Evolutionary conservation across 2,797 vertebrate species (phyloP).

Genomic region (Psittacula echo): DNA sequence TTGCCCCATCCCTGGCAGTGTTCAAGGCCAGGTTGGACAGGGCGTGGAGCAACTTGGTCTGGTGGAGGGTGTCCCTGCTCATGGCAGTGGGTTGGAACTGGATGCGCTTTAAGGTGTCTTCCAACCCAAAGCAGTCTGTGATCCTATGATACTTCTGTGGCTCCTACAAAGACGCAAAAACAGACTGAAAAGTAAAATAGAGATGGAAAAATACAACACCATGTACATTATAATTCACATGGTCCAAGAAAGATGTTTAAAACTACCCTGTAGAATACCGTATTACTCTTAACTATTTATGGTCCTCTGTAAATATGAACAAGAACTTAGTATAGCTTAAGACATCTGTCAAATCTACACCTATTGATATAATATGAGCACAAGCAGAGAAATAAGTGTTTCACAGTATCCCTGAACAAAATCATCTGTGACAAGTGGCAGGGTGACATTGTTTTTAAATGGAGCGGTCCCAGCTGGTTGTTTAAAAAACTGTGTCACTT

Average conservation of each 20-base stretch:
- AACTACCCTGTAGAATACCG: not conserved
- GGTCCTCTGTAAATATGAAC: not conserved
- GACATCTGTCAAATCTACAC: not conserved
- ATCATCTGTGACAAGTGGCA: not conserved
- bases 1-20: not conserved
- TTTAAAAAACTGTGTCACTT: not conserved
- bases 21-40: not conserved
- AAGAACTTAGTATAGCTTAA: not conserved
- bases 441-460: not conserved
- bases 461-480: not conserved
- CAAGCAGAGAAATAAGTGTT: conserved; percentile 8
- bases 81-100: not conserved
- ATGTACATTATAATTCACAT: not conserved
- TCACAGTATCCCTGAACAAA: not conserved
- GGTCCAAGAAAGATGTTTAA: not conserved
- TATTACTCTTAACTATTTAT: not conserved
- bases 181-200: not conserved
- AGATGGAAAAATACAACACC: not conserved
- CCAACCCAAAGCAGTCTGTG: not conserved
- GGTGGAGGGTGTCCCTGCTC: not conserved
- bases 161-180: not conserved
- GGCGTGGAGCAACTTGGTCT: not conserved
- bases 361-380: not conserved
- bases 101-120: not conserved
- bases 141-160: not conserved